phyloP scores from a whole-genome alignment of 1,140 invertebrate species.

The Nylanderia fulva region DNA sequence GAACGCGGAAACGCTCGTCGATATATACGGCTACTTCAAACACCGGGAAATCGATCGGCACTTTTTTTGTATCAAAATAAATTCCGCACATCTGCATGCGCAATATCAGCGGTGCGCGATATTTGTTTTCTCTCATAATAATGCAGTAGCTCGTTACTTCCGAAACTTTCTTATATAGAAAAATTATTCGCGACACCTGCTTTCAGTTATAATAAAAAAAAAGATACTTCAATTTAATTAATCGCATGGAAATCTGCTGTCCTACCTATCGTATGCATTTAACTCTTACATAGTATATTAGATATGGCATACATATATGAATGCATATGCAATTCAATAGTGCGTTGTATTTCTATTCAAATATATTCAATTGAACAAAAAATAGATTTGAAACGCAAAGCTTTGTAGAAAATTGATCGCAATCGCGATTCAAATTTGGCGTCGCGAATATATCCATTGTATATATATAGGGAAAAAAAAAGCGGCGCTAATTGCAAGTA shows the following conservation, averaged over 20 bases:
- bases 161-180: background rate
- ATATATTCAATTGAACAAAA: background rate
- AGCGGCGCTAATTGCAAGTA: background rate
- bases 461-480: background rate
- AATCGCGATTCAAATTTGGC: background rate
- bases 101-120: background rate
- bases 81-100: background rate
- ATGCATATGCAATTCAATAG: background rate
- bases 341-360: background rate
- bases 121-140: background rate
- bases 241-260: background rate
- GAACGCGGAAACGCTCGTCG: slow-evolving; percentile 20
- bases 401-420: background rate
- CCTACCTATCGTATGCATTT: background rate
- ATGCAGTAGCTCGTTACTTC: background rate
- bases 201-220: background rate
- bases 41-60: slow-evolving; percentile 28
- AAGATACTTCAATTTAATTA: slow-evolving; percentile 15
- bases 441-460: slow-evolving; percentile 1
- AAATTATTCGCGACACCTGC: background rate
- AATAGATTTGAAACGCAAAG: background rate
- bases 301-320: background rate
- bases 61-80: slow-evolving; percentile 37
- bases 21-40: background rate
- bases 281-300: background rate